Evolutionary conservation across 2,888 invertebrate genomes (phyloP).

Genomic region (Ophioninae sp.): DNA sequence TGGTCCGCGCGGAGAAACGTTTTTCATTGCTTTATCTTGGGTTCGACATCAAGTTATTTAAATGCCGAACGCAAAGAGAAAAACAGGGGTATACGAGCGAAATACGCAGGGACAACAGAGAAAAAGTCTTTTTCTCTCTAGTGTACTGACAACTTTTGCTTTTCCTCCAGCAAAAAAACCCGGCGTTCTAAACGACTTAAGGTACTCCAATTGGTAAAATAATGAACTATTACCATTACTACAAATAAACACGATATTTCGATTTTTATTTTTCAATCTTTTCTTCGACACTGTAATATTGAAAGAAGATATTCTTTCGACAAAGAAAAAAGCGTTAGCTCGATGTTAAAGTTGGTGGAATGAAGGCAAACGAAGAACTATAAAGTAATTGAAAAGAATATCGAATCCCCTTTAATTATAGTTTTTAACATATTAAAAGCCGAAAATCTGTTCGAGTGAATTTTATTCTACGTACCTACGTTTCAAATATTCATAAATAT

Average conservation of each 20-base stretch:
- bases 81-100: neutral
- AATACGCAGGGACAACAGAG: neutral
- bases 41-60: slow-evolving; percentile 64
- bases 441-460: no score
- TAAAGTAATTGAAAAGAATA: no score
- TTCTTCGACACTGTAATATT: neutral
- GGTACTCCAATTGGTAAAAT: neutral
- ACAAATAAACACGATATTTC: neutral
- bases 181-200: neutral
- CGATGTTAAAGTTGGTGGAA: no score
- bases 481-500: no score
- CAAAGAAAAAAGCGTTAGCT: no score
- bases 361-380: no score
- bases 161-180: no score
- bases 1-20: slow-evolving; percentile 29
- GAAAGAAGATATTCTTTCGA: no score
- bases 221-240: neutral
- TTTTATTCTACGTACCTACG: no score
- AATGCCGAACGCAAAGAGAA: slow-evolving; percentile 1
- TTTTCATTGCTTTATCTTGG: slow-evolving; percentile 62
- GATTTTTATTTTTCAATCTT: neutral
- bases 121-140: neutral
- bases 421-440: no score
- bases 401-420: no score
- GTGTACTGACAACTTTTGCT: no score